Conservation (phyloP, 2,113 vertebrate genomes). For the Polypterus senegalus region DNA sequence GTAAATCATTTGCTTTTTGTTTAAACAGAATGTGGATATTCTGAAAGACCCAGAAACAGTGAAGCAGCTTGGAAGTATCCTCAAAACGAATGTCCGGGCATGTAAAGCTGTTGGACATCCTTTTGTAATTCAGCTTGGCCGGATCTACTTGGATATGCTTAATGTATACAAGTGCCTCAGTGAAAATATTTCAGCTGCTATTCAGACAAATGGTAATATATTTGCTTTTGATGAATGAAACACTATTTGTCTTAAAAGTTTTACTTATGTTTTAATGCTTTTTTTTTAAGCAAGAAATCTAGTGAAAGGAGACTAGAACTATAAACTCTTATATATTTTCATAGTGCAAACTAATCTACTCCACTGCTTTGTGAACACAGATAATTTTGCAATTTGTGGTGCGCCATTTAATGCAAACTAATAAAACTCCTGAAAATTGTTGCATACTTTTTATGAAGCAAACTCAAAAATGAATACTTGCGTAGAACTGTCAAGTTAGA, state of each 20-base stretch:
- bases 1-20: neutral
- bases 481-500: too few relatives aligned
- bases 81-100: conserved; percentile 93
- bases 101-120: conserved; percentile 97
- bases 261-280: neutral
- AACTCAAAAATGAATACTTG: too few relatives aligned
- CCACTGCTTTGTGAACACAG: too few relatives aligned
- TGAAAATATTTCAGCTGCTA: conserved; percentile 98
- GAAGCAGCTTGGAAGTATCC: conserved; percentile 93
- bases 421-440: too few relatives aligned
- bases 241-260: neutral
- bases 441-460: too few relatives aligned
- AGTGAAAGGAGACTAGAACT: too few relatives aligned
- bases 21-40: conserved; percentile 87
- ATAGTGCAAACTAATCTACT: too few relatives aligned
- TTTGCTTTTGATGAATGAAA: neutral
- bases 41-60: conserved; percentile 98
- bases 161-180: conserved; percentile 99
- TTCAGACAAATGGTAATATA: conserved; percentile 84
- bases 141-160: conserved; percentile 98
- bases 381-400: too few relatives aligned
- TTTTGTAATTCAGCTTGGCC: conserved; percentile 92
- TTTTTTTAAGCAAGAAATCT: too few relatives aligned
- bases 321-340: too few relatives aligned
- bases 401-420: too few relatives aligned